phyloP scores from a whole-genome alignment of 2,797 vertebrate genomes.

The Cirrhinus molitorella region DNA sequence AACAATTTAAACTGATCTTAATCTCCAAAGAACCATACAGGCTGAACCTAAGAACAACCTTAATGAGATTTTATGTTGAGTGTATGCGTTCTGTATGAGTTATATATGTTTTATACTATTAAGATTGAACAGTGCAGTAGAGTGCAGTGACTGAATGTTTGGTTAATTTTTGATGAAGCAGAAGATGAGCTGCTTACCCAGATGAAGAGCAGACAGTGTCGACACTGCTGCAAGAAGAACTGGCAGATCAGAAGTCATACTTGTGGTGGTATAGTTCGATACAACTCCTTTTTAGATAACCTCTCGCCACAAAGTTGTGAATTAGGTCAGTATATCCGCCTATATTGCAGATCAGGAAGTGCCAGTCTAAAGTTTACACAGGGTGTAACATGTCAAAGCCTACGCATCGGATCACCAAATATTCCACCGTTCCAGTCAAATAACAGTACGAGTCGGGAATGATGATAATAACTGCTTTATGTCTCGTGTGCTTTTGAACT shows the following conservation, averaged over 20 bases:
- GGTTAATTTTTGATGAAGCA: not conserved
- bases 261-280: not conserved
- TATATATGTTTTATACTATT: not conserved
- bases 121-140: not conserved
- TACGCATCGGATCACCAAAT: not conserved
- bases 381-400: not conserved
- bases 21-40: not conserved
- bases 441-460: not conserved
- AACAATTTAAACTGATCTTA: not conserved
- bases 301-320: not conserved
- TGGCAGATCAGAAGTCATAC: slow-evolving; percentile 58
- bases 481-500: not conserved
- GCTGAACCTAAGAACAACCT: too few species aligned
- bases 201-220: slow-evolving; percentile 65
- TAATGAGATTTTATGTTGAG: too few species aligned
- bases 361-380: not conserved
- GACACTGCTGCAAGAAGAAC: slow-evolving; percentile 64
- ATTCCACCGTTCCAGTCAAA: too few species aligned
- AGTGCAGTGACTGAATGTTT: not conserved
- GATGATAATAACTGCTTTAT: not conserved
- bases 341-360: not conserved
- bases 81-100: too few species aligned
- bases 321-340: not conserved
- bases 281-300: not conserved
- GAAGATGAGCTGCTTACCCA: slow-evolving; percentile 50